A percentile compares a stretch with the other conserved stretches of the same genome.
phyloP scores from a whole-genome alignment of 2,888 invertebrate genomes.

The Podabrus alpinus region DNA sequence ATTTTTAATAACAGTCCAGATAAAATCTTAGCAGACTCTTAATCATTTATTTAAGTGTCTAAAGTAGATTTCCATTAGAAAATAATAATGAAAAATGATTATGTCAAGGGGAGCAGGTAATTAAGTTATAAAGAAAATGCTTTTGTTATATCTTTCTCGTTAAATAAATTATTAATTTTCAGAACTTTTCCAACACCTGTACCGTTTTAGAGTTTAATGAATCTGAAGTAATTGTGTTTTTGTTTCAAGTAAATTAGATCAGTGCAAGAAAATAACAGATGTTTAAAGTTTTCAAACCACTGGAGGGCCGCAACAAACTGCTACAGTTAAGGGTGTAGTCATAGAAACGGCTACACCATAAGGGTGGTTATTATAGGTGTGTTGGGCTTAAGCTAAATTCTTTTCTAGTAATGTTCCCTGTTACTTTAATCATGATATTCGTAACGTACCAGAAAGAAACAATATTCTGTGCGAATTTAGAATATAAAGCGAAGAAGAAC shows the following conservation, averaged over 20 bases:
- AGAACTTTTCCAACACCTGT: neutral
- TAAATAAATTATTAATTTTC: neutral
- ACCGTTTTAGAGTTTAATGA: neutral
- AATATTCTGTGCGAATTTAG: neutral
- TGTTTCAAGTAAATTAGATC: neutral
- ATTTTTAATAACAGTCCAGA: neutral
- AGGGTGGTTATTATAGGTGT: neutral
- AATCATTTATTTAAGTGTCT: neutral
- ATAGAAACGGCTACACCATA: neutral
- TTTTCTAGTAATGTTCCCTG: neutral
- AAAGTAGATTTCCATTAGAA: neutral
- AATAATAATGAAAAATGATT: neutral
- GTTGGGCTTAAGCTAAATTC: neutral
- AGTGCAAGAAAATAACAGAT: neutral
- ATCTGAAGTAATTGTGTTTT: neutral
- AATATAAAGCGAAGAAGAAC: neutral
- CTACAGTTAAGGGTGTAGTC: neutral
- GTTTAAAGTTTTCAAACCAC: neutral
- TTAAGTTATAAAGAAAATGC: neutral
- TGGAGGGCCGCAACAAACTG: neutral
- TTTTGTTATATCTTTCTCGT: neutral
- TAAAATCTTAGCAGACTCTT: neutral
- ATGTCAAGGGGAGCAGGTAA: neutral
- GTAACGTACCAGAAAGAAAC: neutral
- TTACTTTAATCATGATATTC: neutral